A percentile compares a stretch with the other conserved stretches of the same genome.
Evolutionary conservation across 2,113 vertebrate genomes (phyloP).

Genomic region (Python bivittatus): DNA sequence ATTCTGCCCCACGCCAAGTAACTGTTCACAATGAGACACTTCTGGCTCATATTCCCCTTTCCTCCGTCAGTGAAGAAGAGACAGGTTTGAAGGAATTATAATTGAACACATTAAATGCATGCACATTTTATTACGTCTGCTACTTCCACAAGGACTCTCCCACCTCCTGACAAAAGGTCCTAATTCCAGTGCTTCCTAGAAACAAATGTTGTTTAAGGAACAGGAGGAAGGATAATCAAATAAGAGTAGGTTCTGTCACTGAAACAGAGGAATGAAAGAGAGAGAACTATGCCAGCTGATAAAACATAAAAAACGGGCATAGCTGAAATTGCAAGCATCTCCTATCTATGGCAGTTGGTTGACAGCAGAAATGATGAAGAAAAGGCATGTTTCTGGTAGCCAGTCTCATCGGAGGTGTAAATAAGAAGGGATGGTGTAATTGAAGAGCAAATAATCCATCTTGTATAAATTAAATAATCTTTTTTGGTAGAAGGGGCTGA

Average conservation of each 20-base stretch:
- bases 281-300: slow-evolving; percentile 11
- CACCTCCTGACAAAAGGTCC: neutral
- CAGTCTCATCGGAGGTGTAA: slow-evolving; percentile 76
- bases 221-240: slow-evolving; percentile 36
- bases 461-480: slow-evolving; percentile 92
- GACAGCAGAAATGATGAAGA: slow-evolving; percentile 4
- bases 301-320: neutral
- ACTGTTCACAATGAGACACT: neutral
- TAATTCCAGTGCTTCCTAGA: neutral
- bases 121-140: slow-evolving; percentile 68
- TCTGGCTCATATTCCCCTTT: neutral
- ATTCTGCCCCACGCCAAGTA: neutral
- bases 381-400: slow-evolving; percentile 2
- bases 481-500: slow-evolving; percentile 91
- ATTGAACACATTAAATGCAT: slow-evolving; percentile 38
- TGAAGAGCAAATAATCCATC: slow-evolving; percentile 97
- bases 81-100: slow-evolving; percentile 25
- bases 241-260: neutral
- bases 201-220: slow-evolving; percentile 4
- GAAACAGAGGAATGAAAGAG: neutral
- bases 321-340: neutral
- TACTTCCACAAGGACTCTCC: slow-evolving; percentile 53
- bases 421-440: slow-evolving; percentile 89
- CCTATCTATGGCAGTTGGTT: neutral
- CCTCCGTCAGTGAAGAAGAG: rapidly evolving